phyloP scores from a whole-genome alignment of 53 echinoderm and acorn worm genomes.

The Echinometra lucunter region DNA sequence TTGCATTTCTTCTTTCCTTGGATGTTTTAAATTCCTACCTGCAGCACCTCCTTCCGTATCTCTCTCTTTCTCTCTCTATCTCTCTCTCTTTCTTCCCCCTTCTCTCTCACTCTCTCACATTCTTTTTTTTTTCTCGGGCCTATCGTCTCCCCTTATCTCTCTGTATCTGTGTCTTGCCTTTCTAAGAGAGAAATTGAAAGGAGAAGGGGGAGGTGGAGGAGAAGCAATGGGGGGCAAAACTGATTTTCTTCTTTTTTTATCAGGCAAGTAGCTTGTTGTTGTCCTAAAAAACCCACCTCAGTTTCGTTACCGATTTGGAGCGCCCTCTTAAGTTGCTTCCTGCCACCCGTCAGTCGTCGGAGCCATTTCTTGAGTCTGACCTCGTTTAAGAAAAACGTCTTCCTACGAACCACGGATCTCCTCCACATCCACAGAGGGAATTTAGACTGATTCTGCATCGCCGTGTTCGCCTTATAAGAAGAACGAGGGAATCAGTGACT shows the following conservation, averaged over 20 bases:
- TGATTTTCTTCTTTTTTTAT: too few species aligned
- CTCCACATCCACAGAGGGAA: constrained; percentile 58
- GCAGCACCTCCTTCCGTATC: too few species aligned
- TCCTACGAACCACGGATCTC: not conserved
- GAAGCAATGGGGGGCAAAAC: not conserved
- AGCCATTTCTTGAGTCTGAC: constrained; percentile 52
- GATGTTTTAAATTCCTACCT: too few species aligned
- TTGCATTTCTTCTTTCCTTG: too few species aligned
- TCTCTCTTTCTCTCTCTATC: too few species aligned
- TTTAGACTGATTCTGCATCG: constrained; percentile 29
- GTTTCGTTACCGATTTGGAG: not conserved
- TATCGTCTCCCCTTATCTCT: too few species aligned
- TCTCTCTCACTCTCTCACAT: too few species aligned
- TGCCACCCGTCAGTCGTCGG: not conserved
- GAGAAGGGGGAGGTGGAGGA: not conserved
- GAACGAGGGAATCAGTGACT: too few species aligned
- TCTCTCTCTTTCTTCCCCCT: too few species aligned
- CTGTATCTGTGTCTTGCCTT: too few species aligned
- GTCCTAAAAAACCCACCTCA: not conserved
- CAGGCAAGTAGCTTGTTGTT: too few species aligned
- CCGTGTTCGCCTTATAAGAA: not conserved
- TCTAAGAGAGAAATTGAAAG: not conserved
- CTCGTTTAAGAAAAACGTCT: constrained; percentile 18
- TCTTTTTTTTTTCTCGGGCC: too few species aligned
- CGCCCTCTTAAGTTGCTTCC: constrained; percentile 41